phyloP scores from a whole-genome alignment of 2,113 vertebrate genomes.

The Chaenogobius annularis region DNA sequence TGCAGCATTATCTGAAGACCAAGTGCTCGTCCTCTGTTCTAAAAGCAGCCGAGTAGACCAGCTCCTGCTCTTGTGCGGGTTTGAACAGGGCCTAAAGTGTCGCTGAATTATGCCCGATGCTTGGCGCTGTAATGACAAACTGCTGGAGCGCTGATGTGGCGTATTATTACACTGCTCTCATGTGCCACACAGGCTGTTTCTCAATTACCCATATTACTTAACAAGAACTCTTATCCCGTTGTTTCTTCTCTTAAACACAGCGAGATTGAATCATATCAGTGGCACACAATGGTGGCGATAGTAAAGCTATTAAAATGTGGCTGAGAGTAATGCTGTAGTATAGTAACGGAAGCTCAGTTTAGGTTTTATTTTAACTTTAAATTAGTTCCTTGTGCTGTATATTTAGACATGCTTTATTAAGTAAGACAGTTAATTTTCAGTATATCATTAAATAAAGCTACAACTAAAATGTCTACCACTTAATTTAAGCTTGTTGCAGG shows the following conservation, averaged over 20 bases:
- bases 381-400: not conserved
- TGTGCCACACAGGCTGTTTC: not conserved
- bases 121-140: slow-evolving; percentile 32
- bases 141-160: slow-evolving; percentile 2
- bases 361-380: not conserved
- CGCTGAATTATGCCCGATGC: slow-evolving; percentile 36
- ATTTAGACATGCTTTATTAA: not conserved
- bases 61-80: slow-evolving; percentile 38
- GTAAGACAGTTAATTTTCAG: not conserved
- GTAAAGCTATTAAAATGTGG: not conserved
- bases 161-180: slow-evolving; percentile 7
- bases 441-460: not conserved
- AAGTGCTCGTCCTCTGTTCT: slow-evolving; percentile 40
- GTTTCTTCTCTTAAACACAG: not conserved
- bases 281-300: not conserved
- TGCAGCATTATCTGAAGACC: slow-evolving; percentile 38
- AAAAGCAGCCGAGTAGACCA: slow-evolving; percentile 35
- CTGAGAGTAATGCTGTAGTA: too few species aligned
- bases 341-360: not conserved
- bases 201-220: slow-evolving; percentile 17
- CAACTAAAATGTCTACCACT: not conserved
- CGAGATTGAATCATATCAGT: slow-evolving; percentile 1
- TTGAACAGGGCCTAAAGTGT: slow-evolving; percentile 31
- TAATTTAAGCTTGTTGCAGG: not conserved
- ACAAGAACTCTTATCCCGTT: not conserved